Conservation (phyloP, 2,888 invertebrate species). For the Chironomus riparius region DNA sequence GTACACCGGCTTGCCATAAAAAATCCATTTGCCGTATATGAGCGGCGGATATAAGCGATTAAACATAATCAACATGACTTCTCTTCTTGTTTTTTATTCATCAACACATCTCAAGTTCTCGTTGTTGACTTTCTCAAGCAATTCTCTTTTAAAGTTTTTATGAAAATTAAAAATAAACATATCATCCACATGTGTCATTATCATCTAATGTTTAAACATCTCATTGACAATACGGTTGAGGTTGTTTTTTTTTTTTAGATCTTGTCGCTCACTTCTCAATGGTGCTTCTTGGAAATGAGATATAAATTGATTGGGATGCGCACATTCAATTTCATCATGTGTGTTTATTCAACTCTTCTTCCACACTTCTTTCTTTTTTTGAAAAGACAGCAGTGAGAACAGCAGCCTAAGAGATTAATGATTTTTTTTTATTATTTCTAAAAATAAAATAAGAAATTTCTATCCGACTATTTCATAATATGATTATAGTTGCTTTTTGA, state of each 20-base stretch:
- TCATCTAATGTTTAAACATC: too few relatives aligned
- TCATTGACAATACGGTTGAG: too few relatives aligned
- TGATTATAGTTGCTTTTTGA: background rate
- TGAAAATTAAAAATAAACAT: background rate
- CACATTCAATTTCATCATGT: too few relatives aligned
- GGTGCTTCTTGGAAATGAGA: too few relatives aligned
- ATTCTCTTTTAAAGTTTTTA: background rate
- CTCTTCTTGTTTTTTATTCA: background rate
- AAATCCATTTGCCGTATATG: background rate
- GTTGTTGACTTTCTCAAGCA: background rate
- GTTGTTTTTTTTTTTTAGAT: too few relatives aligned
- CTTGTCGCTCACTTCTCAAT: too few relatives aligned
- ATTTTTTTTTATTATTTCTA: background rate
- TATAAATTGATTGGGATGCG: too few relatives aligned
- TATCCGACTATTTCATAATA: background rate
- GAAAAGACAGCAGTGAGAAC: too few relatives aligned
- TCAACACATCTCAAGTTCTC: background rate
- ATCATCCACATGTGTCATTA: background rate
- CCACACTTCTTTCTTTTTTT: too few relatives aligned
- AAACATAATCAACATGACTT: constrained; percentile 4
- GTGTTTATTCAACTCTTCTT: too few relatives aligned
- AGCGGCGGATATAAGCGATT: background rate
- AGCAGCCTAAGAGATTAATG: background rate
- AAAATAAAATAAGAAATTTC: background rate
- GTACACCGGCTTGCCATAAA: background rate